phyloP scores from a whole-genome alignment of 2,888 invertebrate species.

The Netelia melanura region DNA sequence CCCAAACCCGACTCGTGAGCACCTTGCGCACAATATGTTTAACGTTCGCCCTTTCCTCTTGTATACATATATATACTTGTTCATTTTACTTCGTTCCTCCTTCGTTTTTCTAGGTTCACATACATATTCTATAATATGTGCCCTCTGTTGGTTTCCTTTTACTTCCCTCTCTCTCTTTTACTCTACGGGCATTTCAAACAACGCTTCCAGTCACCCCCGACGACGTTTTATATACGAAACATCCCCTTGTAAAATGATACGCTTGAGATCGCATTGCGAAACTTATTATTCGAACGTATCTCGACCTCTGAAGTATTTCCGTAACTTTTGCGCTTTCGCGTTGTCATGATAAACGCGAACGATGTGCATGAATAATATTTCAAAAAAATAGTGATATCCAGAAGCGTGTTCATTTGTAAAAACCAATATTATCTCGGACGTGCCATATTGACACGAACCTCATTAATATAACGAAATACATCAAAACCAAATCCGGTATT shows the following conservation, averaged over 20 bases:
- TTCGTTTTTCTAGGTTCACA: slow-evolving; percentile 24
- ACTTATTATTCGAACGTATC: slow-evolving; percentile 42
- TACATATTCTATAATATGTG: slow-evolving; percentile 45
- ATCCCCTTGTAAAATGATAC: slow-evolving; percentile 79
- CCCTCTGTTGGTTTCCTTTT: slow-evolving; percentile 35
- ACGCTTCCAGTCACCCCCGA: slow-evolving; percentile 69
- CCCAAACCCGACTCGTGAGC: slow-evolving; percentile 1
- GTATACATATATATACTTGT: slow-evolving; percentile 9
- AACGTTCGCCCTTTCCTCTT: slow-evolving; percentile 57
- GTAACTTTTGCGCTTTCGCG: not conserved
- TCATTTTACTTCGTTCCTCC: slow-evolving; percentile 14
- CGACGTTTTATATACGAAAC: slow-evolving; percentile 65
- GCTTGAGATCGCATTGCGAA: slow-evolving; percentile 77
- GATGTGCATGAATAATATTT: not conserved
- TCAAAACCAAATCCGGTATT: not conserved
- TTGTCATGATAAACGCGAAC: slow-evolving; percentile 12
- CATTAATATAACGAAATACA: no score
- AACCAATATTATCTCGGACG: no score
- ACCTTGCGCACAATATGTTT: slow-evolving; percentile 23
- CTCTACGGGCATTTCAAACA: slow-evolving; percentile 36
- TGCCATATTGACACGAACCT: no score
- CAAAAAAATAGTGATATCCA: no score
- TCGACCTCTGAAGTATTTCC: not conserved
- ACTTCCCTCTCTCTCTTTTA: not conserved
- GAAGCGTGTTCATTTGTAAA: no score